Conservation (phyloP, 2,797 vertebrate genomes). For the Rhyacichthys aspro region DNA sequence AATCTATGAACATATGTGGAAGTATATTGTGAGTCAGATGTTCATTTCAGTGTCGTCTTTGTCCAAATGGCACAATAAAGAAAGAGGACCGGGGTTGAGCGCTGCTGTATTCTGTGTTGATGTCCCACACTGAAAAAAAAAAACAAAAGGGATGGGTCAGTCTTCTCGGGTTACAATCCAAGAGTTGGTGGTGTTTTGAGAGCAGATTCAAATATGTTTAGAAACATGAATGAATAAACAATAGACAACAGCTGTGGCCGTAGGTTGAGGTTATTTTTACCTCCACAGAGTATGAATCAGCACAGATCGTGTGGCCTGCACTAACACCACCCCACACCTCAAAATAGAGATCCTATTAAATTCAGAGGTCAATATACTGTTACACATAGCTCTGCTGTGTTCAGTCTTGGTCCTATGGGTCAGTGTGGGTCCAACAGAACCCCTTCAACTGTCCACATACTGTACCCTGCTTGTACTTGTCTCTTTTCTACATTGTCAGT, state of each 20-base stretch:
- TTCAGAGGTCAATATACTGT: slow-evolving; percentile 69
- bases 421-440: slow-evolving; percentile 15
- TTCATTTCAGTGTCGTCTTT: slow-evolving; percentile 23
- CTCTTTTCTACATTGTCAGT: slow-evolving; percentile 14
- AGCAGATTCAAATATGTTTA: not conserved
- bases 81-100: slow-evolving; percentile 39
- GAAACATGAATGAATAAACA: not conserved
- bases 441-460: not conserved
- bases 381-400: slow-evolving; percentile 36
- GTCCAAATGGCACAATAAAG: slow-evolving; percentile 43
- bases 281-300: slow-evolving; percentile 60
- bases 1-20: slow-evolving; percentile 18
- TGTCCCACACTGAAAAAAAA: slow-evolving; percentile 55
- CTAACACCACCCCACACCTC: slow-evolving; percentile 47
- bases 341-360: slow-evolving; percentile 72
- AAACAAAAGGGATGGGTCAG: slow-evolving; percentile 73
- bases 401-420: slow-evolving; percentile 6
- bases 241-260: not conserved
- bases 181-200: slow-evolving; percentile 14
- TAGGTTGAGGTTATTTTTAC: slow-evolving; percentile 39
- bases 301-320: slow-evolving; percentile 29
- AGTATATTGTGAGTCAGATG: slow-evolving; percentile 29
- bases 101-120: slow-evolving; percentile 49
- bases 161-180: slow-evolving; percentile 65
- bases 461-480: slow-evolving; percentile 49